A percentile compares a stretch with the other conserved stretches of the same genome.
phyloP scores from a whole-genome alignment of 1,140 invertebrate genomes.

The Pseudomyrmex cubaensis region DNA sequence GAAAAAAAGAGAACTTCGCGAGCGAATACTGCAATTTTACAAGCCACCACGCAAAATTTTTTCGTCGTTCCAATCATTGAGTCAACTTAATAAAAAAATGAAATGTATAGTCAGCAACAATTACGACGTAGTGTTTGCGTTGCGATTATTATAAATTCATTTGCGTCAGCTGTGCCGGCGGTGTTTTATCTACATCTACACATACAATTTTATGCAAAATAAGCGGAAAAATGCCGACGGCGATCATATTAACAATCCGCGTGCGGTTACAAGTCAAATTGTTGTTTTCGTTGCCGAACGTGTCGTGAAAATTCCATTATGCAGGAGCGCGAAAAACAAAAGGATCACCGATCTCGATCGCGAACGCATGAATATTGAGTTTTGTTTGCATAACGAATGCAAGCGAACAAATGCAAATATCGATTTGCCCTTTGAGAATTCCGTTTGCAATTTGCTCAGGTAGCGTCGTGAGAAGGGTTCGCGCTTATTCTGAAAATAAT shows the following conservation, averaged over 20 bases:
- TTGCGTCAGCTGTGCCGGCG: neutral
- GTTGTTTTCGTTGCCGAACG: neutral
- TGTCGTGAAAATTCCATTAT: neutral
- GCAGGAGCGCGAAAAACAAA: neutral
- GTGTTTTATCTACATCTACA: no score
- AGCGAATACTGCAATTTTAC: neutral
- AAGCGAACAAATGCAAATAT: neutral
- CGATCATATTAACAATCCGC: neutral
- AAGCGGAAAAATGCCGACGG: neutral
- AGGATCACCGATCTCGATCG: neutral
- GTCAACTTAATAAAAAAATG: neutral
- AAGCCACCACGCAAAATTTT: neutral
- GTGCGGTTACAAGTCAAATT: neutral
- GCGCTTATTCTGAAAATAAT: slow-evolving; percentile 21
- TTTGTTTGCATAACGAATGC: slow-evolving; percentile 19
- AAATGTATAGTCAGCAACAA: neutral
- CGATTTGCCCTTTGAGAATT: neutral
- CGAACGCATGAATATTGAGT: slow-evolving; percentile 17
- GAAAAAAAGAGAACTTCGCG: neutral
- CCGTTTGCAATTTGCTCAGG: slow-evolving; percentile 30
- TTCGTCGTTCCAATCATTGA: neutral
- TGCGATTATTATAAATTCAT: slow-evolving; percentile 31
- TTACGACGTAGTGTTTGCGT: neutral
- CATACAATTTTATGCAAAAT: slow-evolving; percentile 18
- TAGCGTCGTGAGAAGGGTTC: neutral